A percentile compares a stretch with the other conserved stretches of the same genome.
phyloP scores from a whole-genome alignment of 2,113 vertebrate genomes.

The Procapra przewalskii region DNA sequence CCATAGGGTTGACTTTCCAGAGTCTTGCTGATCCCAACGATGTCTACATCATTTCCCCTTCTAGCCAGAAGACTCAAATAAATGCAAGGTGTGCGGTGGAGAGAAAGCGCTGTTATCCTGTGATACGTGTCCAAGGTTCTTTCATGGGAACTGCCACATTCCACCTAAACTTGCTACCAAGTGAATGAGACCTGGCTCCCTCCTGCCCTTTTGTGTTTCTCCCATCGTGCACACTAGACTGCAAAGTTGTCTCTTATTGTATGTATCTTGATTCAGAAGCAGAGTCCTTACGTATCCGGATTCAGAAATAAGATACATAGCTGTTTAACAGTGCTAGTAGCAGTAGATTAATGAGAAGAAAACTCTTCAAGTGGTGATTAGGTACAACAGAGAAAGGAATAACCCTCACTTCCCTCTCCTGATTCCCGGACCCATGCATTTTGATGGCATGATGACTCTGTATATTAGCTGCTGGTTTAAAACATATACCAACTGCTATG shows the following conservation, averaged over 20 bases:
- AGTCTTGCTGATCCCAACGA: neutral
- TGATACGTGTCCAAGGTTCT: constrained; percentile 88
- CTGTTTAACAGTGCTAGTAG: neutral
- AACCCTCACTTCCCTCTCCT: too few species aligned
- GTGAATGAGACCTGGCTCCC: neutral
- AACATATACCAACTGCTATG: neutral
- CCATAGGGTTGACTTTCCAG: neutral
- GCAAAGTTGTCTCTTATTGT: neutral
- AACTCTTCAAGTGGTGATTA: neutral
- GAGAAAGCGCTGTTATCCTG: constrained; percentile 88
- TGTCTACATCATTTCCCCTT: neutral
- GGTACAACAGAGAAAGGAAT: neutral
- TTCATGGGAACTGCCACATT: constrained; percentile 88
- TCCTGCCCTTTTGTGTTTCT: neutral
- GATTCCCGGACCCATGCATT: neutral
- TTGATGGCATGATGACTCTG: neutral
- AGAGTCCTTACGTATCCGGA: neutral
- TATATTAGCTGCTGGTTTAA: neutral
- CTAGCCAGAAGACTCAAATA: constrained; percentile 84
- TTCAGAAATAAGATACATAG: neutral
- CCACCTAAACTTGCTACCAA: constrained; percentile 78
- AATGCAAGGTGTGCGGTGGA: constrained; percentile 83
- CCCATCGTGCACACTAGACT: neutral
- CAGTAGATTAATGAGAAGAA: neutral
- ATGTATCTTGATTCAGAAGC: neutral